Evolutionary conservation across 2,113 vertebrate genomes (phyloP).

Genomic region (Neoarius graeffei): DNA sequence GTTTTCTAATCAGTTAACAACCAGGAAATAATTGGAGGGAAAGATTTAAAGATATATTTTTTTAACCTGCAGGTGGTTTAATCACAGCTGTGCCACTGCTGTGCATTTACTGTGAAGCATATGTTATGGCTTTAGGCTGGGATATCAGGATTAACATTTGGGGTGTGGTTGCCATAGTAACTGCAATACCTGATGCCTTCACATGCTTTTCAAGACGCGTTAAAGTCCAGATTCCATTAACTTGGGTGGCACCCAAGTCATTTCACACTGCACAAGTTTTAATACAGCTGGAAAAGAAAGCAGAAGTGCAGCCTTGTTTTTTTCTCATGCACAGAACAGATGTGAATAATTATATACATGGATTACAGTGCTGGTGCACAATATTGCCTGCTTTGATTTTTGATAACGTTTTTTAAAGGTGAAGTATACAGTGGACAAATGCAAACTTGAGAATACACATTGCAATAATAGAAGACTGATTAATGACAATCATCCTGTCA

Average conservation of each 20-base stretch:
- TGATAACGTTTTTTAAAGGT: background rate
- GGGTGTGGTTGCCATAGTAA: slow-evolving; percentile 43
- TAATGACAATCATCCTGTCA: background rate
- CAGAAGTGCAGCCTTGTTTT: background rate
- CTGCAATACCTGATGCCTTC: slow-evolving; percentile 32
- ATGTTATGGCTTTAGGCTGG: slow-evolving; percentile 1
- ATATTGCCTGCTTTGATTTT: background rate
- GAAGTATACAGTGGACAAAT: background rate
- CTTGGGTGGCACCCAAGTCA: slow-evolving; percentile 37
- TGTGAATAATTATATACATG: background rate
- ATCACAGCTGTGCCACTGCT: slow-evolving; percentile 13
- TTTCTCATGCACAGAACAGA: slow-evolving; percentile 5
- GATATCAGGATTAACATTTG: slow-evolving; percentile 17
- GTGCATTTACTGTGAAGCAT: slow-evolving; percentile 27
- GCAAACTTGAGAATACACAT: background rate
- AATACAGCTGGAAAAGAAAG: slow-evolving; percentile 28
- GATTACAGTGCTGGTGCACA: background rate
- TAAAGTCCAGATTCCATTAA: slow-evolving; percentile 44
- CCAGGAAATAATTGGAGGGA: background rate
- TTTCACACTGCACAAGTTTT: slow-evolving; percentile 41
- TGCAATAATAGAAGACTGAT: background rate
- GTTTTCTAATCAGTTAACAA: background rate
- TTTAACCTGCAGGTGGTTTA: background rate
- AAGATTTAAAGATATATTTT: background rate
- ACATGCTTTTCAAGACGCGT: slow-evolving; percentile 38